Conservation (phyloP, 1,140 invertebrate species). For the Tribolium castaneum region DNA sequence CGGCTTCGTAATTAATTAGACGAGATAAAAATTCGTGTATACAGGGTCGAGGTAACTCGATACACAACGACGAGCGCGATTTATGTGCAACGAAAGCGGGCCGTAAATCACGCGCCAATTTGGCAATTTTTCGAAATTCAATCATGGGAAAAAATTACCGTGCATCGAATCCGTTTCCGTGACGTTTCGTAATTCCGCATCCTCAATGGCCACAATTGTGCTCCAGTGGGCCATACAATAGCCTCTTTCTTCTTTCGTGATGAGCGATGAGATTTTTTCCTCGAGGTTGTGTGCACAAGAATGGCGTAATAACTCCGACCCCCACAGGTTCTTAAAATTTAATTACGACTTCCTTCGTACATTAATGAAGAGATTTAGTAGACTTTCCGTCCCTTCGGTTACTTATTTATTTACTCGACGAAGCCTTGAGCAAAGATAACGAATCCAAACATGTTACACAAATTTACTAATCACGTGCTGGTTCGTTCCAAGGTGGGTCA, state of each 20-base stretch:
- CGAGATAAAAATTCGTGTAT: slow-evolving; percentile 4
- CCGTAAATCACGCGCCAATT: background rate
- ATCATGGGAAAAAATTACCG: background rate
- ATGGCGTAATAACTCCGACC: background rate
- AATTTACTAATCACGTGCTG: background rate
- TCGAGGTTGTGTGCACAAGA: background rate
- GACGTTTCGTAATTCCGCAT: background rate
- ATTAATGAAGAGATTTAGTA: background rate
- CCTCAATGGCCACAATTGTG: background rate
- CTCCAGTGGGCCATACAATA: background rate
- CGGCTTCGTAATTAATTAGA: slow-evolving; percentile 20
- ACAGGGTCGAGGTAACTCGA: background rate
- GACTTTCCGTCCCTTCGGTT: background rate
- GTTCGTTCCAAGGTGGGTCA: background rate
- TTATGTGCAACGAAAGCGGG: background rate
- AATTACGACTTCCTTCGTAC: background rate
- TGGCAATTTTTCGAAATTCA: background rate
- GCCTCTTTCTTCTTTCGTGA: background rate
- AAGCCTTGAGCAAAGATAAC: background rate
- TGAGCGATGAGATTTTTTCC: slow-evolving; percentile 6
- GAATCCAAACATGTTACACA: background rate
- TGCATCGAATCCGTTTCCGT: background rate
- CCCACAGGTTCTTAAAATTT: background rate
- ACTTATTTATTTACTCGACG: background rate
- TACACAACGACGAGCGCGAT: background rate